Conservation (phyloP, 2,797 vertebrate genomes). For the Cryptoblepharus egeriae region DNA sequence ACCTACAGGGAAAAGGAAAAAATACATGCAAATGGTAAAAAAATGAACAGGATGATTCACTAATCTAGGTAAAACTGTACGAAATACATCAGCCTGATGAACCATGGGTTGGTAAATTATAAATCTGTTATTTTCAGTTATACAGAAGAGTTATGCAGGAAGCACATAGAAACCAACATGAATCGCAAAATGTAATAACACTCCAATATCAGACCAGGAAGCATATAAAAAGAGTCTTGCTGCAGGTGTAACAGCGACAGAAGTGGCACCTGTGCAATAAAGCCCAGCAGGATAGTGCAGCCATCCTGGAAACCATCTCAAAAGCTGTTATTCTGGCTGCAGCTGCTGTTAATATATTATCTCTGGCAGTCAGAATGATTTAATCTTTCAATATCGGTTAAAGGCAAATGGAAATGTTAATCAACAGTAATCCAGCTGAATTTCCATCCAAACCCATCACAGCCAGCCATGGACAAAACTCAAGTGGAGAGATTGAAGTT, state of each 20-base stretch:
- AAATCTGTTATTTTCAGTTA: not conserved
- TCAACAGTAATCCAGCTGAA: not conserved
- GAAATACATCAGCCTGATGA: not conserved
- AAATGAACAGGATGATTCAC: not conserved
- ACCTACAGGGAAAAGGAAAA: not conserved
- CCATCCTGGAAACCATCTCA: not conserved
- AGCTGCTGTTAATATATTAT: not conserved
- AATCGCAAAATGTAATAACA: not conserved
- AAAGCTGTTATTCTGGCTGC: constrained; percentile 8
- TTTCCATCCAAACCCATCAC: not conserved
- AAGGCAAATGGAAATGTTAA: constrained; percentile 21
- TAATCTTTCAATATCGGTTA: constrained; percentile 29
- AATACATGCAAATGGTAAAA: not conserved
- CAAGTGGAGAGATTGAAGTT: not conserved
- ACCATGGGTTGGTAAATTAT: not conserved
- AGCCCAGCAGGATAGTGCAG: not conserved
- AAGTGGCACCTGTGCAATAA: constrained; percentile 6
- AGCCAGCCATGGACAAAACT: not conserved
- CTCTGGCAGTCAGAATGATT: constrained; percentile 10
- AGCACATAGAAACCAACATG: not conserved
- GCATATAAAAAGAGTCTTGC: not conserved
- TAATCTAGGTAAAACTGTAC: not conserved
- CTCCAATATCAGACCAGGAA: constrained; percentile 4
- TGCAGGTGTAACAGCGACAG: not conserved
- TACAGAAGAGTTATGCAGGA: not conserved